Evolutionary conservation across 2,113 vertebrate genomes (phyloP), one percentile per base, ranked within the genome.

Genomic region (Amphiprion percula): DNA sequence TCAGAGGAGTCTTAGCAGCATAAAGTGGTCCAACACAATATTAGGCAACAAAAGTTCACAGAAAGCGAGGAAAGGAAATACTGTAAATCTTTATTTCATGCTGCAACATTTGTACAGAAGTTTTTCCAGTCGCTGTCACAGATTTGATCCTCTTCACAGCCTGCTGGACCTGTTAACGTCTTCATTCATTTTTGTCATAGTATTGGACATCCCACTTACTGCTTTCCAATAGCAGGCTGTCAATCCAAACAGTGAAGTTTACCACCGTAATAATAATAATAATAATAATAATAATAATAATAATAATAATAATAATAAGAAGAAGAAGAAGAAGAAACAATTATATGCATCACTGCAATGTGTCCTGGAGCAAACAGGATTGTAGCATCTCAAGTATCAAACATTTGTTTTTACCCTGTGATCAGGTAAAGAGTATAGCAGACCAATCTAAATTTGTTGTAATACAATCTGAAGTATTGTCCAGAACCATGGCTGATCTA

Each of bases 31-130:
- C 26, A 26, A 26, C 26, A 26, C 26, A 26, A 26, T 26, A 26
- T 26, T 26, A 47, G n/a, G 14, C 12, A 2, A 24, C 16, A 21
- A 21, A 30, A 21, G 8, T n/a, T 1, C 19, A 54, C 17, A 65
- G 46, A 56, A 12, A 16, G 11, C 23, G 21, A 21, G 5, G 53
- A 26, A 76, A 63, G 17, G 30, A 79, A 77, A 80, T 80, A 83
- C 62, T 87, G 74, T 80, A 84, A 84, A 63, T 68, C 47, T 93
- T 92, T 92, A 89, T 91, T 93, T 89, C 62, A 62, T 62, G 68
- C 70, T 49, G 80, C 83, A 80, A 84, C n/a, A 70, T 77, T 92
- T 82, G 77, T 83, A 88, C 77, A 91, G 66, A 85, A 81, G 75
- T 73, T 83, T 66, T 68, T 62, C 44, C 23, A 62, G 67, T 23